Base-by-base conservation (phyloP, 1,140 invertebrate species). In the Tetraneura akinire region DNA sequence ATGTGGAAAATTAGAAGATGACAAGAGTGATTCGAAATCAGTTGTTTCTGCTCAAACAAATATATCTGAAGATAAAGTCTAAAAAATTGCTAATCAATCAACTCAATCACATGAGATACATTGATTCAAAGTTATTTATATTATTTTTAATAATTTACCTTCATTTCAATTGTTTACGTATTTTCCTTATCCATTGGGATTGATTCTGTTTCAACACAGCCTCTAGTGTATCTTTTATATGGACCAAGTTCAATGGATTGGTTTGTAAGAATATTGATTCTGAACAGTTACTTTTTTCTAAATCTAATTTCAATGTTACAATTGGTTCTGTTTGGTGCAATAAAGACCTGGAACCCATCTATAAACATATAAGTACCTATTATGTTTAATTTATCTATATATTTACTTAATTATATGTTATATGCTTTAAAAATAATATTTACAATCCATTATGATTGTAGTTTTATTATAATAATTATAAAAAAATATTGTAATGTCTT, bases 181-280 rank as follows among this genome's bases (percentile, higher is more conserved):
- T 82, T 70, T 64, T 81, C 37, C 62, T 68, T 62, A 51, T 81
- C 68, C 70, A 73, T 62, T 81, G 80, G 1, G 80, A 57, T 60
- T 73, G 66, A 14, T 88, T 88, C 85, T 91, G 90, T 80, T 87
- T 86, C 32, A 92, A 83, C 64, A 90, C 90, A 80, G 87, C 85
- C 82, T 91, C 90, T 68, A 92, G 83, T 80, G 88, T 87, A 83
- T 90, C 87, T 8, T 88, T 86, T 71, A 91, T 83, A 82, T 91
- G 88, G 21, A 88, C 64, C 64, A 92, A 85, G 86, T 91, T 91
- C n/a, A 86, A 87, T 47, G 88, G 87, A 85, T 91, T 90, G 16
- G 89, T 89, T 86, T 91, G 89, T 73, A 91, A 81, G 11, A 88
- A 80, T 49, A 87, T 78, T 82, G 88, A 87, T 71, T 88, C 84